A percentile compares a stretch with the other conserved stretches of the same genome.
Evolutionary conservation across 2,888 invertebrate genomes (phyloP).

Genomic region (Drosophila mimetica): DNA sequence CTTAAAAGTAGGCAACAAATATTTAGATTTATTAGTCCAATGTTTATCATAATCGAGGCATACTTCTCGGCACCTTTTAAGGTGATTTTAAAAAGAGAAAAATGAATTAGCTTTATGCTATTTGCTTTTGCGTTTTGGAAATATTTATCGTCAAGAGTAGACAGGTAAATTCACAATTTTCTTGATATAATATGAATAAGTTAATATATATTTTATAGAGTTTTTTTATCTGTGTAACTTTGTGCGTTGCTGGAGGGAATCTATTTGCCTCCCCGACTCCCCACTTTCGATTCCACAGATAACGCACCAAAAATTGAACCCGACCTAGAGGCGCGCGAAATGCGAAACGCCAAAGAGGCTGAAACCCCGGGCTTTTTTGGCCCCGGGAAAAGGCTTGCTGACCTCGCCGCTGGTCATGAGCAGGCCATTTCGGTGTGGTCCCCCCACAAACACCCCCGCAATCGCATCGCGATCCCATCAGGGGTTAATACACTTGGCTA

Average conservation of each 20-base stretch:
- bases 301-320: constrained; percentile 70
- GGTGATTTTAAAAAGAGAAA: too few relatives aligned
- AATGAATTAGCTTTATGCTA: too few relatives aligned
- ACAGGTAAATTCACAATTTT: too few relatives aligned
- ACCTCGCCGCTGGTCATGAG: constrained; percentile 40
- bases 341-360: constrained; percentile 37
- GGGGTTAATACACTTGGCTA: constrained; percentile 73
- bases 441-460: background rate
- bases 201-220: too few relatives aligned
- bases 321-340: constrained; percentile 66
- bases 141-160: too few relatives aligned
- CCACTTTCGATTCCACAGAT: constrained; percentile 25
- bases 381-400: constrained; percentile 17
- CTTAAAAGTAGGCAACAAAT: too few relatives aligned
- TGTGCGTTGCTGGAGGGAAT: constrained; percentile 14
- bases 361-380: constrained; percentile 15
- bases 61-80: too few relatives aligned
- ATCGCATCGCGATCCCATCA: constrained; percentile 21
- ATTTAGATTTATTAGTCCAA: too few relatives aligned
- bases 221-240: constrained; percentile 1
- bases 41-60: too few relatives aligned
- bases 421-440: constrained; percentile 46
- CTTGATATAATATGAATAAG: too few relatives aligned
- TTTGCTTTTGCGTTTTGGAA: too few relatives aligned
- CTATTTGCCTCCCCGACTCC: background rate